Base-by-base conservation (phyloP, 2,888 invertebrate species). In the Onchidella celtica region DNA sequence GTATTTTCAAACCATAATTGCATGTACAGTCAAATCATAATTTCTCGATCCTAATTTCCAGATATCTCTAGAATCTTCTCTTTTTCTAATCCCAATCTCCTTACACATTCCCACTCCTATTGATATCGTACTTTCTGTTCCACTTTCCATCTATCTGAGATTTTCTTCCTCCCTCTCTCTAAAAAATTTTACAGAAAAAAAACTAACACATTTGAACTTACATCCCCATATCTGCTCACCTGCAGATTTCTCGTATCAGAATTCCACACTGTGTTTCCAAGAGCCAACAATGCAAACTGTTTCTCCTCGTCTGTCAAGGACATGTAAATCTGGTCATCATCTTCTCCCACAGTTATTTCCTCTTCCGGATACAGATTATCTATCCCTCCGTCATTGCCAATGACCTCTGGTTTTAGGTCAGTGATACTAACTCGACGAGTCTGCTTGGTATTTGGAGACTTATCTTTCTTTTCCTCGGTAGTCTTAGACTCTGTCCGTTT, bases 201-300 rank as follows among this genome's bases (percentile, higher is more conserved):
- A n/a, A n/a, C n/a, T n/a, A n/a, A n/a, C n/a, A n/a, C n/a, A n/a
- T n/a, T n/a, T n/a, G n/a, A n/a, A n/a, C n/a, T n/a, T n/a, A n/a
- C n/a, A n/a, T n/a, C n/a, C n/a, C n/a, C n/a, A n/a, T 47, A 17
- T 6, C 6, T n/a, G n/a, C 59, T 59, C 29, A 81, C 74, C 79
- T 74, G 86, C 24, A 87, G 77, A 82, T 90, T 88, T 21, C 85
- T 83, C 24, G 85, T 81, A 61, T 88, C 86, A 3, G 89, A 87
- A 82, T 91, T 91, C 89, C 89, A 90, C 24, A 89, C 73, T 0
- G 90, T 91, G 75, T 91, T 91, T 65, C 90, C 89, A 24, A 90
- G 82, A 3, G 90, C 86, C 57, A 89, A 85, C 32, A 90, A 78
- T 14, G 90, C 89, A 86, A 90, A 89, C 36, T 89, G 88, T 68